Percentiles rank a stretch among this genome's conserved stretches.
These are phyloP conservation scores for Oedothorax gibbosus DNA, from an alignment of 1,140 invertebrate genomes.

Conservation along the genomic window DNA sequence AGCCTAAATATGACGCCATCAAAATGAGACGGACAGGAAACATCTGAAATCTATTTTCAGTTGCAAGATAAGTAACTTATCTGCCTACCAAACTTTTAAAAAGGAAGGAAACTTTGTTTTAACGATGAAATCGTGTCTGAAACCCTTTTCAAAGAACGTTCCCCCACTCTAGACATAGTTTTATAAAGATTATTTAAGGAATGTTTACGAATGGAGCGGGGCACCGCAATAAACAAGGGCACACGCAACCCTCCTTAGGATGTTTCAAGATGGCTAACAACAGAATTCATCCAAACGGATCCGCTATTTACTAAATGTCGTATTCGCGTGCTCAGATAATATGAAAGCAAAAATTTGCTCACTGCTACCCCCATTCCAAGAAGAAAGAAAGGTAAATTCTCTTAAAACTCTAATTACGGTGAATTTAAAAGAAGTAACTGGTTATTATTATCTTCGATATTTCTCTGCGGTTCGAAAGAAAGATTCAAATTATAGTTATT, in stretches of 20 bases:
- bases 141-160: conserved; percentile 21
- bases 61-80: no score
- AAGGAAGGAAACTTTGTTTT: conserved; percentile 13
- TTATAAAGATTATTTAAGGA: conserved; percentile 43
- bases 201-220: conserved; percentile 24
- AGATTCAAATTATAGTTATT: conserved; percentile 33
- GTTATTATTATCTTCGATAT: conserved; percentile 34
- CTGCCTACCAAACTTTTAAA: conserved; percentile 1
- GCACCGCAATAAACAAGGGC: conserved; percentile 32
- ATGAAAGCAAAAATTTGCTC: conserved; percentile 44
- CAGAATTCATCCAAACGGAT: conserved; percentile 13
- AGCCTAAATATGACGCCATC: no score
- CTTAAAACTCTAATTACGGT: conserved; percentile 46
- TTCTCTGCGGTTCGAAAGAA: conserved; percentile 11
- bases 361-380: background rate
- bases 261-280: conserved; percentile 11
- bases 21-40: no score
- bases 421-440: conserved; percentile 32
- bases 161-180: conserved; percentile 23
- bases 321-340: conserved; percentile 49
- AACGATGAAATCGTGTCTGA: conserved; percentile 34
- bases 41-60: no score
- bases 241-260: conserved; percentile 32
- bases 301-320: conserved; percentile 42
- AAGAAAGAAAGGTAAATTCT: conserved; percentile 6